phyloP scores from a whole-genome alignment of 2,113 vertebrate species.

The Zosterops pallidus region DNA sequence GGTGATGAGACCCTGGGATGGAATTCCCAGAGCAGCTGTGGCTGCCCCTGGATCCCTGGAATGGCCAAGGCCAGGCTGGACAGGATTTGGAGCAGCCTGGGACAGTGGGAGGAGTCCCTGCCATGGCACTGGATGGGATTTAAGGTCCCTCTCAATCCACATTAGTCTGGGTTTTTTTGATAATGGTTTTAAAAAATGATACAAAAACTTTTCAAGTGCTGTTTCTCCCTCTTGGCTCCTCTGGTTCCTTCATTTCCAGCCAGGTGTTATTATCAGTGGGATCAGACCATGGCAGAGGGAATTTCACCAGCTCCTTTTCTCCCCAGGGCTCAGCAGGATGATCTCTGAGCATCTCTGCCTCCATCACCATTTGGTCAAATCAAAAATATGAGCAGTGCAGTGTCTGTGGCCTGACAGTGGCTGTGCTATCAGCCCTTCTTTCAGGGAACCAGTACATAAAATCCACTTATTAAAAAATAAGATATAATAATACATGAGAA shows the following conservation, averaged over 20 bases:
- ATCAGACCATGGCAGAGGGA: background rate
- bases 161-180: background rate
- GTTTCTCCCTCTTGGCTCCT: background rate
- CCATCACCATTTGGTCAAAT: background rate
- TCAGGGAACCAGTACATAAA: conserved; percentile 6
- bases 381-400: background rate
- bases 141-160: background rate
- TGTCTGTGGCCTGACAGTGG: background rate
- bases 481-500: background rate
- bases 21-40: background rate
- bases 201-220: background rate
- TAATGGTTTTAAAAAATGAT: background rate
- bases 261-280: background rate
- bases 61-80: fast-evolving
- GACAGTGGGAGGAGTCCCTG: background rate
- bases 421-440: background rate
- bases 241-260: background rate
- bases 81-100: background rate
- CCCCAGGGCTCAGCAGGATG: background rate
- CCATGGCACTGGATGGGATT: fast-evolving
- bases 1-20: fast-evolving
- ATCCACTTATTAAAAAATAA: background rate
- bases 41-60: background rate
- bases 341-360: background rate
- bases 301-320: background rate